Base-by-base conservation (phyloP, 2,113 vertebrate species). In the Fukomys damarensis region DNA sequence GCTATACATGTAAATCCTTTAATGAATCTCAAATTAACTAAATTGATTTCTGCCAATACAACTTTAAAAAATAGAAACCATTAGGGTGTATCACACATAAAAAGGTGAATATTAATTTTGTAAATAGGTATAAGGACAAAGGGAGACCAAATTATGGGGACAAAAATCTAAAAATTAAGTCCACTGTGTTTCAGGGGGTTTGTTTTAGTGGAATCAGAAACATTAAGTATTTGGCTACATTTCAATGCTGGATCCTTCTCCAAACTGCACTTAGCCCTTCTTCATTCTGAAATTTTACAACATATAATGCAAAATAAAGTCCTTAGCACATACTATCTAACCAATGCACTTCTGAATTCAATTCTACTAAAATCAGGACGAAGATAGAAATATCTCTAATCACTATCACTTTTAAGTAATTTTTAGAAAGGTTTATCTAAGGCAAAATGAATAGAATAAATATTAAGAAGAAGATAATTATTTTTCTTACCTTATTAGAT, bases 21-120 rank as follows among this genome's bases (percentile, higher is more conserved):
- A 65, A 54, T 12, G 13, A 54, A 72, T 81, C 46, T 63, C 35
- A 43, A 91, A 91, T 54, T 17, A 80, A 2, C 24, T 52, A 79
- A 80, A 20, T 59, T 59, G 22, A 11, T 77, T 38, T 89, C 49
- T 58, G 46, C 16, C 20, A 84, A 91, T 41, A 58, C 35, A 72
- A 79, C 77, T 91, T 30, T 72, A 91, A 74, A 83, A 95, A 88
- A 79, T 49, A 84, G n/a, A 94, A 92, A 86, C 61, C 7, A 93
- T 81, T 35, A 77, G 14, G 16, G 2, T 82, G 8, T 83, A 41
- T 83, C 24, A 80, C 11, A 84, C 5, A 63, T 63, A 20, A 88
- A 93, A 80, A 72, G 3, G n/a, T 91, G 91, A 93, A 83, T 46
- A 65, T 46, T 90, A n/a, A 8, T 81, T 91, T 87, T 83, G 9